Evolutionary conservation across 2,113 vertebrate genomes (phyloP), one percentile per base, ranked within the genome.

Genomic region (Bubo blakistoni): DNA sequence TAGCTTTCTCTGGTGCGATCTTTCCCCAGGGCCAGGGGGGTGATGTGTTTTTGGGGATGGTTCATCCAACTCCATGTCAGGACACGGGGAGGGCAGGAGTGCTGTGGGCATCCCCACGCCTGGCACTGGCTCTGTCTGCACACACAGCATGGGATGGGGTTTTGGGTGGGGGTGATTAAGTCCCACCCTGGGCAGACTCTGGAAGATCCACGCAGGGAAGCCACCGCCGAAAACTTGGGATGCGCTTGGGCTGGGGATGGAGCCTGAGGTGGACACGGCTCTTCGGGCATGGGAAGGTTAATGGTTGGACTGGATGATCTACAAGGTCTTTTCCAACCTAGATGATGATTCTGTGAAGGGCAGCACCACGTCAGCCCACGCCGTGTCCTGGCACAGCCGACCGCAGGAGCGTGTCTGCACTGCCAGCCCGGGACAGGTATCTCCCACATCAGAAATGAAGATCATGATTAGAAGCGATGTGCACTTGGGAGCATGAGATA

Each of bases 261-360:
- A 69, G 44, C 32, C 47, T 1, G 1, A 0, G 2, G 13, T 4
- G 27, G 69, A 8, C 21, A 6, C 0, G 0, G 51, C 36, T 71
- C 51, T 17, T 32, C 1, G 11, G 63, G n/a, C 20, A 29, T 0
- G 4, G 36, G 57, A 65, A 27, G 44, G 44, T 46, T 46, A 46
- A 46, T 46, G 44, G 44, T 46, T 46, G 44, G 44, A 18, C 44
- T 46, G 44, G 44, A 46, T 46, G 44, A 46, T 46, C 44, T 46
- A 46, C 44, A 46, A 46, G 7, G 44, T 46, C 44, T 46, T 46
- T 46, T 46, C 44, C 44, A 46, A 46, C 44, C 44, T 46, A 46
- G 44, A 46, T 46, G 44, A 18, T 46, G 44, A 18, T 46, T 46
- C 44, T 46, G 44, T 18, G 44, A 46, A 46, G 29, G 63, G 62